Percentiles rank a stretch among this genome's conserved stretches.
These are phyloP conservation scores for Hoplostethus mediterraneus DNA, from an alignment of 2,797 vertebrate species.

Conservation along the genomic window DNA sequence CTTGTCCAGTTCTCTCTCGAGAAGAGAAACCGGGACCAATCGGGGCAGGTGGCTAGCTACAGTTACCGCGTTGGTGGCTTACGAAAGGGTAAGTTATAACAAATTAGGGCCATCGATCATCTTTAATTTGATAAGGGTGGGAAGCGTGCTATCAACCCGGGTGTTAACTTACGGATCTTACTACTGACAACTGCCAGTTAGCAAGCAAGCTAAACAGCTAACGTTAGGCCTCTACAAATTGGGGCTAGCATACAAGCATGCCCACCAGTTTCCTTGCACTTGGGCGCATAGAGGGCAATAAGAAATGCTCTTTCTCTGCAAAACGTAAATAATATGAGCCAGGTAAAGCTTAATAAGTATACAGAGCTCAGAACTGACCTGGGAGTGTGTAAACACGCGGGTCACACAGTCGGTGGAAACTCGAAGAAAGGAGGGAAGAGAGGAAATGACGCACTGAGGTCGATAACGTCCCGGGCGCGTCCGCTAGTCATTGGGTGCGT, in stretches of 20 bases:
- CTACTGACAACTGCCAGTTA: constrained; percentile 30
- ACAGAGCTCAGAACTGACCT: constrained; percentile 64
- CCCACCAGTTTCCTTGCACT: background rate
- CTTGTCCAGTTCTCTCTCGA: no score
- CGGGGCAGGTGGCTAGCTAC: background rate
- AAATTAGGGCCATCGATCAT: background rate
- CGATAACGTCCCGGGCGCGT: background rate
- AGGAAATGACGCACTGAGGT: constrained; percentile 65
- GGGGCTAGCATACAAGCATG: background rate
- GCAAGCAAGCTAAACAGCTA: constrained; percentile 58
- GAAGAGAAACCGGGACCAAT: background rate
- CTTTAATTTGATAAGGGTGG: background rate
- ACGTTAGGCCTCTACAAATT: constrained; percentile 42
- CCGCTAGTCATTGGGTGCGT: no score
- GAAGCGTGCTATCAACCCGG: background rate
- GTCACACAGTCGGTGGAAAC: constrained; percentile 48
- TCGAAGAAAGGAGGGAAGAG: constrained; percentile 54
- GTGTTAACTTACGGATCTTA: background rate
- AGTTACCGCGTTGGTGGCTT: no score
- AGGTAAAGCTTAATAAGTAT: background rate
- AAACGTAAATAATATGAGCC: rapidly evolving
- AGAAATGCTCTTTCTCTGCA: rapidly evolving
- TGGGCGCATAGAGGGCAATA: rapidly evolving
- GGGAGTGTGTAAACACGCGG: constrained; percentile 79
- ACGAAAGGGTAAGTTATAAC: no score